Conservation (phyloP, 1,140 invertebrate genomes). For the Episyrphus balteatus region DNA sequence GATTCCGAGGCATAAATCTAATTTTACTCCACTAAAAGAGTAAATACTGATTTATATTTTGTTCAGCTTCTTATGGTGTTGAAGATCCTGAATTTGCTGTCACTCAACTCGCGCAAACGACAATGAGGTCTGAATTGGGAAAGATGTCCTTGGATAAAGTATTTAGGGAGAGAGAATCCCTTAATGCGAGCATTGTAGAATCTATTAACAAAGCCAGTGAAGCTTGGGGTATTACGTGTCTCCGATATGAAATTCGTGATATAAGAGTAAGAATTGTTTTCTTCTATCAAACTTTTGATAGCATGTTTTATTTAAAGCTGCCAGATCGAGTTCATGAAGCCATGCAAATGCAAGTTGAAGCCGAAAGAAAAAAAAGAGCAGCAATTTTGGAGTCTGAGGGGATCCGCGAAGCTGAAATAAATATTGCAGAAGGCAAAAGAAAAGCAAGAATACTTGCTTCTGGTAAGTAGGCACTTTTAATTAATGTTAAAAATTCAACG, state of each 20-base stretch:
- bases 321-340: slow-evolving; percentile 91
- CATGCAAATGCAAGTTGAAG: slow-evolving; percentile 99
- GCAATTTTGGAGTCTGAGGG: slow-evolving; percentile 96
- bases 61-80: slow-evolving; percentile 89
- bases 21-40: too few relatives aligned
- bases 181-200: slow-evolving; percentile 94
- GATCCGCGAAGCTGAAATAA: slow-evolving; percentile 87
- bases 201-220: slow-evolving; percentile 96
- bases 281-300: not conserved
- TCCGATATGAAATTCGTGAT: slow-evolving; percentile 86
- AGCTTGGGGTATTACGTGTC: slow-evolving; percentile 95
- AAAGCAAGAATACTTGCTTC: slow-evolving; percentile 86
- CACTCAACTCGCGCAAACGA: slow-evolving; percentile 96
- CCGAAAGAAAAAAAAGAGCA: slow-evolving; percentile 92
- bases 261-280: slow-evolving; percentile 51
- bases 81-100: slow-evolving; percentile 99
- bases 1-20: too few relatives aligned
- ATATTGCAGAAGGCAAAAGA: slow-evolving; percentile 93
- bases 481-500: too few relatives aligned
- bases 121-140: slow-evolving; percentile 96
- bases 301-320: slow-evolving; percentile 37
- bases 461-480: slow-evolving; percentile 45
- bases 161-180: slow-evolving; percentile 88
- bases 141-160: slow-evolving; percentile 97
- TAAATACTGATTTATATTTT: not conserved